Evolutionary conservation across 2,113 vertebrate genomes (phyloP), one percentile per base, ranked within the genome.

Genomic region (Chroicocephalus ridibundus): DNA sequence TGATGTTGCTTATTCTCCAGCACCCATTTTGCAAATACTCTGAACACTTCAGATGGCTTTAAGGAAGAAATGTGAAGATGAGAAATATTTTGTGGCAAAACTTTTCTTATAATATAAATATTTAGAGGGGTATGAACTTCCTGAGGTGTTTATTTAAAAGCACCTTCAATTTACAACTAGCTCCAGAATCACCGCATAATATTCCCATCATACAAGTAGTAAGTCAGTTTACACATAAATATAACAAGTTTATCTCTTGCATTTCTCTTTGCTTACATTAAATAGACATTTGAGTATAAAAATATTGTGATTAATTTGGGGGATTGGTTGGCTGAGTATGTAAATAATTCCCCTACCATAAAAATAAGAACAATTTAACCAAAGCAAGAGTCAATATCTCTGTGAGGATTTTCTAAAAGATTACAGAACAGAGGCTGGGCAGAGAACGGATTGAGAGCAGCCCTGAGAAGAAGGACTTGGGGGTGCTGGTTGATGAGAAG

Each of bases 291-390:
- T 32, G 11, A 91, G 34, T 69, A 57, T 61, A 72, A 88, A 94
- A 97, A 93, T 84, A 85, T 61, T 95, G 70, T 94, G 84, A 95
- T 94, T 90, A 90, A 96, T 72, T 40, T 79, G 21, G 44, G 34
- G 83, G 87, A 91, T 95, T 91, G 87, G 66, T 87, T 76, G 58
- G 11, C 40, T 72, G 74, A 93, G 15, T 72, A 54, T 27, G 89
- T 93, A 87, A 94, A 82, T 34, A 84, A 65, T 88, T 91, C 62
- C 36, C 47, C 54, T 65, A 80, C 52, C 57, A 87, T 75, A 85
- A 81, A 90, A 96, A 85, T 31, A 86, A 55, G 49, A 93, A 71
- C 54, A 42, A 40, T 87, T 87, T 95, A 94, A 89, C 66, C 79
- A 22, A 91, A 84, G 62, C n/a, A 54, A 79, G 42, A 91, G 62